Conservation (phyloP, 1,140 invertebrate genomes). For the Nephila pilipes region DNA sequence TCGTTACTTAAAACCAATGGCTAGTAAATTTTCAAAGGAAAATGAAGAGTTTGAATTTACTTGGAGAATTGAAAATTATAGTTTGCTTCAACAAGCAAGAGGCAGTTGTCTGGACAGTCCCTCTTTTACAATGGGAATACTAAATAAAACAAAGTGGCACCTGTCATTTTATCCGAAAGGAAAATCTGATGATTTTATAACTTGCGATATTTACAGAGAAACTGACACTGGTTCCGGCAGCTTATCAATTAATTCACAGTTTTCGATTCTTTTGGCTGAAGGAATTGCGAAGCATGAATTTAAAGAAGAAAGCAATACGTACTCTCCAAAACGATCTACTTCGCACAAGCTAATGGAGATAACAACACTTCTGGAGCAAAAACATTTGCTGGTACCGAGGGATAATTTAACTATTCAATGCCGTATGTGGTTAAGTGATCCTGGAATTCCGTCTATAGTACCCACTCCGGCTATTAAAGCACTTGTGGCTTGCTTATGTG, state of each 20-base stretch:
- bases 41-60: background rate
- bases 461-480: background rate
- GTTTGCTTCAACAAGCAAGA: background rate
- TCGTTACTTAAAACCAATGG: background rate
- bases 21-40: background rate
- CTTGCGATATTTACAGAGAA: background rate
- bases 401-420: conserved; percentile 11
- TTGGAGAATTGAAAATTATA: conserved; percentile 32
- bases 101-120: background rate
- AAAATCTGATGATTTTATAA: background rate
- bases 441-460: background rate
- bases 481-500: background rate
- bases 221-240: background rate
- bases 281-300: background rate
- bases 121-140: background rate
- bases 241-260: background rate
- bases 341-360: background rate
- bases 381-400: background rate
- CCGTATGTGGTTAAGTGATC: background rate
- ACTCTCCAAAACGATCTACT: background rate
- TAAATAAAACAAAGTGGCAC: conserved; percentile 18
- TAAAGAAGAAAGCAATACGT: background rate
- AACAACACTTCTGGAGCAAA: background rate
- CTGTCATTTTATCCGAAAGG: conserved; percentile 10
- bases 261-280: background rate